Base-by-base conservation (phyloP, 2,113 vertebrate genomes). In the Mustela lutreola region DNA sequence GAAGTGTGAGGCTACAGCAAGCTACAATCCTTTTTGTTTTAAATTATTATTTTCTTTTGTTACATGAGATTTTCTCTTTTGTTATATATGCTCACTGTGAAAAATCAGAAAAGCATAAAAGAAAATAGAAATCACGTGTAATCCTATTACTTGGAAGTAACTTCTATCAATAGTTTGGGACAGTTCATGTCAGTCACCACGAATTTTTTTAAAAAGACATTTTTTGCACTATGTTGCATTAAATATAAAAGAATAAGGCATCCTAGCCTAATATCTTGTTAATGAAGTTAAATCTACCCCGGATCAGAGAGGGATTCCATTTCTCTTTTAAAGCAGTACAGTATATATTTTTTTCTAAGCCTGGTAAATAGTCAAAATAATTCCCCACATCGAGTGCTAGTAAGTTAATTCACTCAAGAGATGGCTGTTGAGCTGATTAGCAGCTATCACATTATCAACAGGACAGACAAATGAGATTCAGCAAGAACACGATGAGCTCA, bases 181-280 rank as follows among this genome's bases (percentile, higher is more conserved):
- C 83, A 96, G 21, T 60, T 92, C 53, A 91, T 97, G 26, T 86
- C 70, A 95, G 22, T 97, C 33, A 89, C 58, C 79, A 93, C 89
- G 21, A 60, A 24, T 56, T 16, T 62, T 62, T 62, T 63, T 63
- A 14, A 53, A 42, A 86, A 95, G 91, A 28, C 10, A 88, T 81
- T 33, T 7, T 53, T 53, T 53, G 81, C 36, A 89, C 18, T 78
- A 19, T 60, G 58, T 88, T 56, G 28, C 48, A 89, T 1, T 73
- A 22, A 96, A 56, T 26, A 89, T 9, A 75, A 94, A 87, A 88
- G 62, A 93, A 73, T 60, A 96, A 67, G 33, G 50, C 12, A 88
- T 88, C 63, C 50, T 91, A 28, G 65, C 15, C 53, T 89, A 81
- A n/a, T 42, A 89, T 45, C 39, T 87, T 95, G 31, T 82, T 89